These are phyloP conservation scores for Sarcophaga variegata DNA, from an alignment of 2,888 invertebrate genomes.

Conservation along the genomic window DNA sequence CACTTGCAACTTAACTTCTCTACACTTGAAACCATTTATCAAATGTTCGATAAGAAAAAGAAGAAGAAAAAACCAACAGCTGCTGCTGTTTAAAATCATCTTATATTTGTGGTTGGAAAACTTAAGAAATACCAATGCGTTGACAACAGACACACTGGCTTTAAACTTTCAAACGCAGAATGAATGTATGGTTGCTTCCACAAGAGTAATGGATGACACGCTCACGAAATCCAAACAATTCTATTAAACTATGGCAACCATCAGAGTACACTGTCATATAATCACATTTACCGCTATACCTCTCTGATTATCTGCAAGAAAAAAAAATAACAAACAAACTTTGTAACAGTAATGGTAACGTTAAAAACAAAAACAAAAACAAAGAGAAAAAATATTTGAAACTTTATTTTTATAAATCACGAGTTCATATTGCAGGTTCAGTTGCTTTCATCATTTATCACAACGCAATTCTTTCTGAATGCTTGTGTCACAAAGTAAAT, in stretches of 20 bases:
- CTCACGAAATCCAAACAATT: neutral
- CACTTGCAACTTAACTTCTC: too few species aligned
- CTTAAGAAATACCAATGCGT: neutral
- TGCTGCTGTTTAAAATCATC: neutral
- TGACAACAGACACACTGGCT: neutral
- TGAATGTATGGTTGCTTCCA: neutral
- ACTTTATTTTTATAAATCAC: conserved; percentile 61
- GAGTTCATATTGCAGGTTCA: conserved; percentile 57
- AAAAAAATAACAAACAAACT: neutral
- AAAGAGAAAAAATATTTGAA: conserved; percentile 9
- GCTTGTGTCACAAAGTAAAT: conserved; percentile 11
- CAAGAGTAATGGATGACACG: too few species aligned
- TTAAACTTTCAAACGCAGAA: neutral
- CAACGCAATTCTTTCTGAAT: neutral
- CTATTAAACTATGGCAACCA: too few species aligned
- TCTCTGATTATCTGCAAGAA: neutral
- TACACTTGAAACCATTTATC: neutral
- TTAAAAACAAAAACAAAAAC: neutral
- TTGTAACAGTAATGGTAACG: conserved; percentile 6
- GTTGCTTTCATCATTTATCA: conserved; percentile 60
- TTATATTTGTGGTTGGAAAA: neutral
- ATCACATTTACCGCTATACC: neutral
- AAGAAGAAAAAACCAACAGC: neutral
- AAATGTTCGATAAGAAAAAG: neutral
- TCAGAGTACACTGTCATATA: too few species aligned